phyloP scores from a whole-genome alignment of 2,888 invertebrate species.

The Deilephila elpenor region DNA sequence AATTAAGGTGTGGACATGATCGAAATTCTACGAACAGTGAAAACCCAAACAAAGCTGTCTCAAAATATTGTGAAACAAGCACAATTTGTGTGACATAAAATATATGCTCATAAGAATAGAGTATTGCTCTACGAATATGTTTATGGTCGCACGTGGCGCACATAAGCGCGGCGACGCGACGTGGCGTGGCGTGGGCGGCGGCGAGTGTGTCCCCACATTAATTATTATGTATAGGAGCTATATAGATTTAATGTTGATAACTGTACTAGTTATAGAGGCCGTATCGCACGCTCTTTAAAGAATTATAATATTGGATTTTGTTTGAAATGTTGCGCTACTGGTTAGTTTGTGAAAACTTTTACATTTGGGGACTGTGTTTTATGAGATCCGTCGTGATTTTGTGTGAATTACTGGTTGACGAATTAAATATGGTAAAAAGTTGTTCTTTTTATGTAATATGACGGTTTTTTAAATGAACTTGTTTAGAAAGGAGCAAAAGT shows the following conservation, averaged over 20 bases:
- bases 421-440: not conserved
- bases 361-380: not conserved
- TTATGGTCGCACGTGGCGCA: not conserved
- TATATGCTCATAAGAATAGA: not conserved
- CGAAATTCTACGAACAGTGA: not conserved
- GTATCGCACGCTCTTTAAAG: constrained; percentile 39
- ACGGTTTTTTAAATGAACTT: not conserved
- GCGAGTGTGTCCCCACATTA: constrained; percentile 27
- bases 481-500: not conserved
- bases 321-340: constrained; percentile 43
- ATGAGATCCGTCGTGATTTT: not conserved
- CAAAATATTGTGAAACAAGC: not conserved
- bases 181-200: constrained; percentile 4
- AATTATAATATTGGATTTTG: constrained; percentile 39
- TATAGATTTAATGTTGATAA: constrained; percentile 42
- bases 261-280: constrained; percentile 42
- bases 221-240: constrained; percentile 39
- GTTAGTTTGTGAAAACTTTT: constrained; percentile 33
- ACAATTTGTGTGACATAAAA: constrained; percentile 10
- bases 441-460: not conserved
- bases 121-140: not conserved
- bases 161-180: not conserved
- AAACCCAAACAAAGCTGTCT: not conserved
- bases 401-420: not conserved
- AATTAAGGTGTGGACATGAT: constrained; percentile 19